Evolutionary conservation across 1,140 invertebrate species (phyloP).

Genomic region (Heliconius melpomene): DNA sequence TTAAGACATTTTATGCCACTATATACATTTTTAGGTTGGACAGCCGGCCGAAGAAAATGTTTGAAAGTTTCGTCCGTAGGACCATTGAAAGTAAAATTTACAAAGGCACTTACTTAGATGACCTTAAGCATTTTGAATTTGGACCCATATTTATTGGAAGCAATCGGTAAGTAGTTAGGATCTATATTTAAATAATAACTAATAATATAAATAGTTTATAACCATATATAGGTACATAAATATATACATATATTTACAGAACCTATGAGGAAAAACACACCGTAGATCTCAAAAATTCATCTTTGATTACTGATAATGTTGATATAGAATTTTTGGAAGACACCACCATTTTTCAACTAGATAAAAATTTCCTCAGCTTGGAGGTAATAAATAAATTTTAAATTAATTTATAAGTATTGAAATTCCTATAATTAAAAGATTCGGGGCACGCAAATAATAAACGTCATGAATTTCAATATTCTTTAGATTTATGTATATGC

Average conservation of each 20-base stretch:
- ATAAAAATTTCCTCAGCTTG: slow-evolving; percentile 58
- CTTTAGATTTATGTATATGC: not conserved
- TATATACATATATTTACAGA: slow-evolving; percentile 45
- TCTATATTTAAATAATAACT: slow-evolving; percentile 1
- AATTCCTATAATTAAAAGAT: not conserved
- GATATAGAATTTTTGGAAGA: slow-evolving; percentile 68
- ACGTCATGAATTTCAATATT: not conserved
- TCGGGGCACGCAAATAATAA: not conserved
- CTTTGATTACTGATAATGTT: slow-evolving; percentile 63
- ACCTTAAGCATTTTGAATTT: slow-evolving; percentile 70
- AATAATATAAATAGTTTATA: not conserved
- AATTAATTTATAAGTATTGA: not conserved
- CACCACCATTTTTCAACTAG: slow-evolving; percentile 61
- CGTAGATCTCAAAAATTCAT: slow-evolving; percentile 68
- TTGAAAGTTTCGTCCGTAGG: slow-evolving; percentile 67
- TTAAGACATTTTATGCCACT: not conserved
- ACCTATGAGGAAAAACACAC: slow-evolving; percentile 71
- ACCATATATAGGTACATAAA: not conserved
- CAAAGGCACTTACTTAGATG: slow-evolving; percentile 71
- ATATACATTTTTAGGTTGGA: slow-evolving; percentile 55
- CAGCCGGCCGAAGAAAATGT: slow-evolving; percentile 74
- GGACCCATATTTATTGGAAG: slow-evolving; percentile 70
- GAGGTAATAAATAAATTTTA: slow-evolving; percentile 50
- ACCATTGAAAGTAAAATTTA: slow-evolving; percentile 65
- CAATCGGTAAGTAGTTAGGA: slow-evolving; percentile 47